Base-by-base conservation (phyloP, 2,113 vertebrate species). In the Heterochromis multidens region DNA sequence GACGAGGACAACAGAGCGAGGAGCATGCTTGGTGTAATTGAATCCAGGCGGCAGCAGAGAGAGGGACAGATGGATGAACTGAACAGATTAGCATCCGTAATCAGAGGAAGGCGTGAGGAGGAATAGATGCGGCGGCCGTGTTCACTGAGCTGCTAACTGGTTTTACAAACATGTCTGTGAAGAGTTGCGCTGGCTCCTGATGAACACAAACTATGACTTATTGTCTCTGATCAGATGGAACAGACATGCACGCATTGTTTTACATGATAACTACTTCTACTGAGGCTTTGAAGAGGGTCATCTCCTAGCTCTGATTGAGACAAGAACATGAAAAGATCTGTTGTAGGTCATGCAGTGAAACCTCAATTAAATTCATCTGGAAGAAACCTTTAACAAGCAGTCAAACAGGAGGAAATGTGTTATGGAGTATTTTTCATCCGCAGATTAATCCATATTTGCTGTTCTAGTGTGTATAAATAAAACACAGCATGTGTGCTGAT, bases 61-160 rank as follows among this genome's bases (percentile, higher is more conserved):
- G 77, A 79, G 60, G 70, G 82, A 87, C 82, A 92, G 85, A 91
- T 88, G 87, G 91, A 92, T 8, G 83, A 84, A 90, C 60, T 88
- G 83, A 92, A 35, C 84, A 85, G 84, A 88, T 92, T 87, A 90
- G 81, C 88, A 88, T 81, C 58, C 31, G 54, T 88, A 88, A 92
- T 92, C 86, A 88, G 82, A 88, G 67, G 76, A 82, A 82, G 46
- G 83, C 82, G 80, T 89, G 90, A 86, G 88, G 27, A 84, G 82
- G 87, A 84, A 85, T 80, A 90, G 77, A 86, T 12, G 81, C 57
- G 61, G 88, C 65, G 57, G 74, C 31, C 31, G 27, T 78, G 82
- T 80, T 89, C 89, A 85, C 23, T 16, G 83, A 86, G 86, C 81
- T 67, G 86, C 63, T 90, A 77, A 82, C 85, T 80, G 46, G 3